Conservation (phyloP, 1,140 invertebrate species). For the Propsilocerus akamusi region DNA sequence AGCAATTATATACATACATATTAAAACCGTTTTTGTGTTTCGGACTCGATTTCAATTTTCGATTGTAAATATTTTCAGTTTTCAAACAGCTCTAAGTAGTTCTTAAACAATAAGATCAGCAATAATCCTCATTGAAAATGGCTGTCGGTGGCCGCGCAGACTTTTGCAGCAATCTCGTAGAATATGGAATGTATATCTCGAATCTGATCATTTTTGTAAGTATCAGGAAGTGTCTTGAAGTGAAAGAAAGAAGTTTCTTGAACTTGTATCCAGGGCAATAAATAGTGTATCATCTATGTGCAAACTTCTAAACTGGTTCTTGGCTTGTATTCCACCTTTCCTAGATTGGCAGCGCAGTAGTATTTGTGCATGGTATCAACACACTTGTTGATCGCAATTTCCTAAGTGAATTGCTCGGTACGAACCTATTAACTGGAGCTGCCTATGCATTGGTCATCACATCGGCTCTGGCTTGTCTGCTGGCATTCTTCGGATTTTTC, state of each 20-base stretch:
- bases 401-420: constrained; percentile 61
- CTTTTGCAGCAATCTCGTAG: constrained; percentile 61
- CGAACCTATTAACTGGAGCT: constrained; percentile 63
- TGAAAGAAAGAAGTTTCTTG: too few relatives aligned
- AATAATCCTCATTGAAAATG: constrained; percentile 24
- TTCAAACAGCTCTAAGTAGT: too few relatives aligned
- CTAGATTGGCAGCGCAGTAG: constrained; percentile 57
- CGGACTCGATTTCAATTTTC: too few relatives aligned
- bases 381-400: constrained; percentile 64
- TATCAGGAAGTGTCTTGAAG: too few relatives aligned
- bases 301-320: constrained; percentile 3
- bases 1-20: too few relatives aligned
- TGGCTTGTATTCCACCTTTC: neutral
- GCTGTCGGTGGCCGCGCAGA: constrained; percentile 56
- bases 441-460: constrained; percentile 63
- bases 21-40: too few relatives aligned
- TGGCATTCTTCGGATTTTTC: constrained; percentile 70
- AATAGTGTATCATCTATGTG: neutral
- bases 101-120: neutral
- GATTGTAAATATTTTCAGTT: too few relatives aligned
- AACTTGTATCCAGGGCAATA: neutral
- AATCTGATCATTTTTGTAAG: constrained; percentile 80
- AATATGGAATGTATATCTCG: constrained; percentile 62
- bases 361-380: constrained; percentile 61
- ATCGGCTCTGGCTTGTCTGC: constrained; percentile 52